Evolutionary conservation across 2,888 invertebrate species (phyloP), one percentile per base, ranked within the genome.

Genomic region (Stenotaenia linearis): DNA sequence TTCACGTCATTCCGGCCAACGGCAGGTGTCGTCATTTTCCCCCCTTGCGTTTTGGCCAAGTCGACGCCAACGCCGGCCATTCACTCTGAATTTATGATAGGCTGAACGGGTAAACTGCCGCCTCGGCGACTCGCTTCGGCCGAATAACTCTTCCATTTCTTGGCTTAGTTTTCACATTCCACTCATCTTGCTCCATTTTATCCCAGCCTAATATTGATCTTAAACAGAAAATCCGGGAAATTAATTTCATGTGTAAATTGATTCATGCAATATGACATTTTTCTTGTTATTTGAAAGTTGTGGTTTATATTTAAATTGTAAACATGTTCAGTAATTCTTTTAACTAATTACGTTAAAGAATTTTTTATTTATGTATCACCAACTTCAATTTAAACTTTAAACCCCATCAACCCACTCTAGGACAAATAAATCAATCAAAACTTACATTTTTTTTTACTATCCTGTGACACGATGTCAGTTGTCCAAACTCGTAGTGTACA

Each of bases 11-110:
- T 69, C 69, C 69, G 69, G 69, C 69, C 25, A 69, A 28, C 69
- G 69, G 69, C 69, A 69, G 69, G 69, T 69, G 69, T 69, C 69
- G 69, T 69, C 69, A 69, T 69, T 69, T 69, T 69, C 69, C n/a
- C 45, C 69, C 25, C 69, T 50, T n/a, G 69, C 69, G n/a, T 28
- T 69, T 28, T 28, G 69, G 69, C 69, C 69, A 69, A 69, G 69
- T 28, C 69, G 69, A 69, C 69, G 69, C 69, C 69, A 69, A 28
- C 69, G 69, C 28, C 69, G 69, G 25, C 69, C 69, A 69, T 69
- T 69, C 15, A 69, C 25, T n/a, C 10, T 25, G 25, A 28, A 69
- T 69, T 69, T 69, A 69, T 69, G 69, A 28, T n/a, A 69, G 15
- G 69, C 28, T 69, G 69, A 69, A 69, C 69, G 69, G 69, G 69